Evolutionary conservation across 2,113 vertebrate genomes (phyloP), one percentile per base, ranked within the genome.

Genomic region (Pimephales promelas): DNA sequence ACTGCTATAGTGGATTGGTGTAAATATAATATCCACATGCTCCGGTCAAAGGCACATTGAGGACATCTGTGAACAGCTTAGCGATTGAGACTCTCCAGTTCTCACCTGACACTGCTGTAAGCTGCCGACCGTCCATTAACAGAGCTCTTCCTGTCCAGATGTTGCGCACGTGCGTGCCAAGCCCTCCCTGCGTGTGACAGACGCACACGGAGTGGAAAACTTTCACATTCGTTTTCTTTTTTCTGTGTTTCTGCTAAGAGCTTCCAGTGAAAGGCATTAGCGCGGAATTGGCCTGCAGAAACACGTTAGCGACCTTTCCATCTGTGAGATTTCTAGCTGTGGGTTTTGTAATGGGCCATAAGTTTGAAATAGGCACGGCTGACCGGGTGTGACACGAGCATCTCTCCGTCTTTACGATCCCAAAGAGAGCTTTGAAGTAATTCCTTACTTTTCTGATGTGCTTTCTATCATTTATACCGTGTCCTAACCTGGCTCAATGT

Each of bases 181-280:
- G 49, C 75, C 76, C 83, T 24, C 64, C 81, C 54, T 61, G 43
- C 18, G 13, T 34, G 54, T 43, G 34, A 66, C 57, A 77, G 72
- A 70, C 34, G 14, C 74, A 77, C 83, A 71, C 49, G 3, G 61
- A 82, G 62, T 57, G 36, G 73, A 77, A 82, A 70, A 61, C 43
- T 66, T 47, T 78, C 77, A 49, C 49, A 20, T 77, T 36, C 22
- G 45, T 85, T 72, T 79, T 78, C n/a, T 40, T 72, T 72, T 84
- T 52, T 66, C 61, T 16, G 61, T 56, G 45, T 43, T 36, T 82
- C 72, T 52, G 57, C 62, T 70, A 66, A 72, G 73, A 86, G 73
- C 72, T 82, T 82, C 70, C 72, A 82, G 73, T 57, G 73, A 85
- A 78, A 75, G 5, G 79, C 73, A 70, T 78, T 78, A 82, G 73